Base-by-base conservation (phyloP, 2,888 invertebrate species). In the Desoria tigrina region DNA sequence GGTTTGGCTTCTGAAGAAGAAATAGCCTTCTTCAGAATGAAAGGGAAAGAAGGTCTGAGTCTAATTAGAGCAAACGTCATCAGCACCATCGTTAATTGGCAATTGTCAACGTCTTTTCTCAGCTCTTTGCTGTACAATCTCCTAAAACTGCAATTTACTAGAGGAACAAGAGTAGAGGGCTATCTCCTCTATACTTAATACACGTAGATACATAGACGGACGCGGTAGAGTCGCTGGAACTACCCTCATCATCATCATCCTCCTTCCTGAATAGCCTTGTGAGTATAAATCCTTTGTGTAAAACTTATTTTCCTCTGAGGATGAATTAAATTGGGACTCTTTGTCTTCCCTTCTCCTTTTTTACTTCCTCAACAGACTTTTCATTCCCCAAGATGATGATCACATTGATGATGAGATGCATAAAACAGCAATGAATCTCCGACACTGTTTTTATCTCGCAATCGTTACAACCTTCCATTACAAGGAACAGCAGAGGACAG, bases 21-120 rank as follows among this genome's bases (percentile, higher is more conserved):
- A 32, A 4, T 32, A 45, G 45, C 21, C 21, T 45, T 18, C 6
- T 45, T 45, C 45, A 45, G 16, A 45, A 21, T 45, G 45, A 45
- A n/a, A 18, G 45, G 45, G 45, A 21, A 18, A n/a, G 45, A 16
- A 45, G 45, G 16, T 45, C 45, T 45, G 45, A 45, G 45, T 45
- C 45, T 64, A 68, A 61, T 64, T 68, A 65, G 68, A 68, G 57
- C 55, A 50, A 65, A 58, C 68, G 53, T 61, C 64, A 61, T 53
- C 54, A 62, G 63, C 55, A 55, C 45, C 53, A 49, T 59, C 51
- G 66, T 66, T 69, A 69, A 69, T 69, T 69, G 64, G 66, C 69
- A 66, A 66, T 69, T 69, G 66, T 69, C 69, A 66, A 64, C 69
- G 64, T 58, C 66, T 66, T 59, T 60, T 64, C 55, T 55, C 32